Conservation (phyloP, 2,888 invertebrate species). For the Dendrolimus houi region DNA sequence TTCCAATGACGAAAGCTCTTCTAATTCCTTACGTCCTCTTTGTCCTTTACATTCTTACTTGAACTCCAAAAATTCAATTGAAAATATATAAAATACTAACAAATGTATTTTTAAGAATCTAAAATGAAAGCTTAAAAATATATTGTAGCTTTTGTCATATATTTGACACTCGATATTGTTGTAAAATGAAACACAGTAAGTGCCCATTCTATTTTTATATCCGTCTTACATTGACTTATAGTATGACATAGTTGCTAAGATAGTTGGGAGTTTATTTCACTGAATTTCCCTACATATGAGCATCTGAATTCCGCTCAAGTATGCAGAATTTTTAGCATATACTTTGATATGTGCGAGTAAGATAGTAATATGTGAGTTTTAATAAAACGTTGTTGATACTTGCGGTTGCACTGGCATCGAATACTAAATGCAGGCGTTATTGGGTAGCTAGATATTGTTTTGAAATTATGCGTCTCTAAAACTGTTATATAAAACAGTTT, state of each 20-base stretch:
- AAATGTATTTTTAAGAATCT: too few species aligned
- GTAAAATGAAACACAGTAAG: slow-evolving; percentile 12
- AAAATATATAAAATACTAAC: too few species aligned
- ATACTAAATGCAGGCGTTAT: slow-evolving; percentile 13
- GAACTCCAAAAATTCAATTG: too few species aligned
- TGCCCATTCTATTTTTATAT: slow-evolving; percentile 14
- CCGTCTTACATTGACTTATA: slow-evolving; percentile 4
- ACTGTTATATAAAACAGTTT: too few species aligned
- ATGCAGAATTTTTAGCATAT: slow-evolving; percentile 2
- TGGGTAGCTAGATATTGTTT: too few species aligned
- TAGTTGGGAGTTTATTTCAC: slow-evolving; percentile 36
- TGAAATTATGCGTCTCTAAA: too few species aligned
- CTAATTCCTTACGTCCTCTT: too few species aligned
- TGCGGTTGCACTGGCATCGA: slow-evolving; percentile 11
- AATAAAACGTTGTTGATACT: slow-evolving; percentile 32
- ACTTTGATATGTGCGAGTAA: slow-evolving; percentile 22
- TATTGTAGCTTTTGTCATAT: too few species aligned
- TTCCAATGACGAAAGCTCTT: too few species aligned
- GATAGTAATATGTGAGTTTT: slow-evolving; percentile 27
- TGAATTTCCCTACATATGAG: slow-evolving; percentile 48
- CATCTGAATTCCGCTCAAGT: slow-evolving; percentile 16
- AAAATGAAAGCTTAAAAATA: too few species aligned
- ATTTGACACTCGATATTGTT: background rate
- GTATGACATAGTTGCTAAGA: slow-evolving; percentile 21
- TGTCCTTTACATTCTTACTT: too few species aligned